Base-by-base conservation (phyloP, 2,888 invertebrate species). In the Mimumesa dahlbomi region DNA sequence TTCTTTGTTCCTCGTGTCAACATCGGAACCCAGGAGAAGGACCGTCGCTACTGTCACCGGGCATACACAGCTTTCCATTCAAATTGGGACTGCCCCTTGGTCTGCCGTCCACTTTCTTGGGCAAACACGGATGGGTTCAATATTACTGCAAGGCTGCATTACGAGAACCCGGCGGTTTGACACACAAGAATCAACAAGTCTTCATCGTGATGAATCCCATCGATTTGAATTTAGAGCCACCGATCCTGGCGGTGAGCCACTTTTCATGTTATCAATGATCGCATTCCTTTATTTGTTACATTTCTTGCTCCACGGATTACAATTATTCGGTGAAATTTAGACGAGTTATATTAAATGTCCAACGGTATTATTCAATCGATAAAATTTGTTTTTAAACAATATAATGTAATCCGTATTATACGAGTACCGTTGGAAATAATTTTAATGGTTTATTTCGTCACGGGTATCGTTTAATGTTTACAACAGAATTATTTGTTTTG, bases 191-290 rank as follows among this genome's bases (percentile, higher is more conserved):
- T 88, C 97, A 97, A 89, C 97, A 97, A 90, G 97, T 97, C n/a
- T 97, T 97, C 90, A 97, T 97, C 84, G 97, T 97, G 2, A 97
- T 97, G 97, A 97, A 96, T 89, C 97, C 97, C 2, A 97, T 97
- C 78, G 97, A 97, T 89, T 91, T 97, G 82, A 97, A 97, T 90
- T 90, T 96, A 88, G 97, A 97, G 87, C 96, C 97, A 38, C 94
- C 96, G 5, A 94, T 96, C 79, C 90, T 97, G 75, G 93, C 96
- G 87, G 97, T 97, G 91, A 94, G 94, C 29, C 38, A 2, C 14
- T 9, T 4, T 16, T 14, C 5, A 40, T 14, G 18, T 16, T 40
- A 16, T 16, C 13, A 4, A 16, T 16, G 2, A 38, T 16, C 38
- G 38, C 2, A n/a, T n/a, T n/a, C n/a, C n/a, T n/a, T n/a, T n/a